These are phyloP conservation scores for Protodeltote pygarga DNA, from an alignment of 2,888 invertebrate genomes.

Conservation along the genomic window DNA sequence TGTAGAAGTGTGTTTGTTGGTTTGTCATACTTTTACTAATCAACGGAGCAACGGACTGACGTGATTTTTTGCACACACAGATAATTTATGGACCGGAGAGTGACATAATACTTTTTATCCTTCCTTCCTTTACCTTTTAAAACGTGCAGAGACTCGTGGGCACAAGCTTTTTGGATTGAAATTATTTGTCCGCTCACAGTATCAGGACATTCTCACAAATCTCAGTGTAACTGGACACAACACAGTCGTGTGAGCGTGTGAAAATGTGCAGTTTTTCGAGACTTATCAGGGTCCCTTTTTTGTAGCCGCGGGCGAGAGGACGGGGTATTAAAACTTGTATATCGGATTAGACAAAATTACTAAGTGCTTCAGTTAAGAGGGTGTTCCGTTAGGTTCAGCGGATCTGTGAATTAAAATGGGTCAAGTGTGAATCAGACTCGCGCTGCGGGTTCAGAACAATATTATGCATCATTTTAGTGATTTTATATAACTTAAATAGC, in stretches of 20 bases:
- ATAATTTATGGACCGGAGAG: too few species aligned
- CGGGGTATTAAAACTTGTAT: constrained; percentile 83
- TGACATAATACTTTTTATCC: too few species aligned
- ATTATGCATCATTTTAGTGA: too few species aligned
- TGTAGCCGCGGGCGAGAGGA: constrained; percentile 75
- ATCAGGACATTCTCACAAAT: constrained; percentile 6
- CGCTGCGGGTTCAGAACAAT: not conserved
- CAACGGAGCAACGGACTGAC: too few species aligned
- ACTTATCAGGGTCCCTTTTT: constrained; percentile 82
- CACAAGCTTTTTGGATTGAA: too few species aligned
- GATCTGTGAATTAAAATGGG: constrained; percentile 43
- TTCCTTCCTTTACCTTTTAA: too few species aligned
- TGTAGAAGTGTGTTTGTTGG: too few species aligned
- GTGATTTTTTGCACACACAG: too few species aligned
- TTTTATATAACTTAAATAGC: too few species aligned
- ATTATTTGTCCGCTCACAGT: not conserved
- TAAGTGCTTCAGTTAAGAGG: constrained; percentile 81
- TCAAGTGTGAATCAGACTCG: not conserved
- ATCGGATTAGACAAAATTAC: constrained; percentile 84
- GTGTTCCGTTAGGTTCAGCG: constrained; percentile 38
- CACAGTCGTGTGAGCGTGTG: constrained; percentile 71
- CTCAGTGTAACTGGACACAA: constrained; percentile 3
- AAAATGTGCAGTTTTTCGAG: constrained; percentile 80
- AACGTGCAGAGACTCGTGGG: too few species aligned
- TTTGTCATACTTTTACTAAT: too few species aligned